phyloP scores from a whole-genome alignment of 1,140 invertebrate species.

The Zaprionus lachaisei region DNA sequence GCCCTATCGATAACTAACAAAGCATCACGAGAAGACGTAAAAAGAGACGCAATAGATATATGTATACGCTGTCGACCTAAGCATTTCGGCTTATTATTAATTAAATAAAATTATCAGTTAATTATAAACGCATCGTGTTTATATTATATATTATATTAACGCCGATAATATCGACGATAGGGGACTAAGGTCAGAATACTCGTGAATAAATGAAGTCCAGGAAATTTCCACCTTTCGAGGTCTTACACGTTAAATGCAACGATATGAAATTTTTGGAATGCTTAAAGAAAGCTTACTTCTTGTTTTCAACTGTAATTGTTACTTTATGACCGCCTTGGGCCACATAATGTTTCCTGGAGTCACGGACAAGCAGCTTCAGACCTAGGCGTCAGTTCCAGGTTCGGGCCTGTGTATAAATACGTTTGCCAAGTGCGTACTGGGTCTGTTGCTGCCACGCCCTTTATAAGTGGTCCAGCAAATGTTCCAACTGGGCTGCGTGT shows the following conservation, averaged over 20 bases:
- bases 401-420: slow-evolving; percentile 45
- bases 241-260: background rate
- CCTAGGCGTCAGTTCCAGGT: slow-evolving; percentile 16
- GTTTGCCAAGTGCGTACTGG: slow-evolving; percentile 28
- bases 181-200: too few species aligned
- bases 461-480: slow-evolving; percentile 29
- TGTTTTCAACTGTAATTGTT: slow-evolving; percentile 56
- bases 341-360: slow-evolving; percentile 24
- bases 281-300: background rate
- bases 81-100: too few species aligned
- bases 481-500: slow-evolving; percentile 59
- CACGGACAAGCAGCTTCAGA: slow-evolving; percentile 22
- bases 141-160: too few species aligned
- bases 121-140: too few species aligned
- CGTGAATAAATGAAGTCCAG: too few species aligned
- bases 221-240: background rate
- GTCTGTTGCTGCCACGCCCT: slow-evolving; percentile 25
- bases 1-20: too few species aligned
- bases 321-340: slow-evolving; percentile 59
- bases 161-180: too few species aligned
- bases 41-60: too few species aligned
- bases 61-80: too few species aligned
- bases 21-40: too few species aligned
- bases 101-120: too few species aligned
- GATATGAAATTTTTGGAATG: background rate